Base-by-base conservation (phyloP, 2,113 vertebrate genomes). In the Daphoenositta chrysoptera region DNA sequence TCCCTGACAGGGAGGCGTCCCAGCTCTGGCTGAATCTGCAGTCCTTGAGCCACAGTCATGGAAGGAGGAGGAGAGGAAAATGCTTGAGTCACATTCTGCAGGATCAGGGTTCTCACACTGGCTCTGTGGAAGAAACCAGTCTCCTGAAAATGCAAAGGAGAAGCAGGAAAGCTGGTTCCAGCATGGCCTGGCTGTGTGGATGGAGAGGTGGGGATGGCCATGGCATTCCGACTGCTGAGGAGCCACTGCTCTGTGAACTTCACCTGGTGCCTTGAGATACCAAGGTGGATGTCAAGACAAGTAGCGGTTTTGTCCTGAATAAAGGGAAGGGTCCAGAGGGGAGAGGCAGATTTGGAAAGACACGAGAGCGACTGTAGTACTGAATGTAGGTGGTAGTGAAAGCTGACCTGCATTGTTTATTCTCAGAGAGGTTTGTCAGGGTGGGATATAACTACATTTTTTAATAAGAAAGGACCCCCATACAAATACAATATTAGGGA, bases 61-160 rank as follows among this genome's bases (percentile, higher is more conserved):
- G 33, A 33, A 80, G 27, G n/a, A 1, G 2, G 48, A 83, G 66
- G 58, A 65, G 42, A 54, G 14, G 63, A 58, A 66, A 26, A 9
- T 10, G 60, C 37, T 24, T 1, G 3, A 23, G 39, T 39, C 15
- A n/a, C 40, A 11, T 8, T 42, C 39, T 17, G 0, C 2, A 1
- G 2, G 19, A 28, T 21, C 8, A 7, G 40, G 8, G 18, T 54
- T 54, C 72, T 68, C 6, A 3, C 16, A 0, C 2, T 28, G 57
- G 23, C 20, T 22, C 17, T 16, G 15, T 13, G n/a, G 20, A 64
- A 64, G 45, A 40, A 69, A 21, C 18, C 22, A 24, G 11, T 12
- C 39, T 81, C 30, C 35, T 72, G 58, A 10, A 20, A 48, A 21
- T 19, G 54, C 4, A 21, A 10, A 51, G 71, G 39, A 31, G 61